Conservation (phyloP, 2,888 invertebrate genomes). For the Nesidiocoris tenuis region DNA sequence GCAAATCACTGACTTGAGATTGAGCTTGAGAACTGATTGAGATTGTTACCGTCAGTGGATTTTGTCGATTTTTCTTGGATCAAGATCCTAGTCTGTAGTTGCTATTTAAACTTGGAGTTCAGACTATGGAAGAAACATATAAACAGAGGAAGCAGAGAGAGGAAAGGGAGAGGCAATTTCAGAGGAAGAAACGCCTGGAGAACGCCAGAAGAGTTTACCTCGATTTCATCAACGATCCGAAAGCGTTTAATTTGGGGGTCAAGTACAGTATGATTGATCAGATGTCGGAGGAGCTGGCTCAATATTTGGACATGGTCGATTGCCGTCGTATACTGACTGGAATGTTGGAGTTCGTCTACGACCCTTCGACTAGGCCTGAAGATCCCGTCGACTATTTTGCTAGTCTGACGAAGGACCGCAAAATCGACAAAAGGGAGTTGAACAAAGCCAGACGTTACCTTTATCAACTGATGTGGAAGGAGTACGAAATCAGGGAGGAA, state of each 20-base stretch:
- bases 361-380: slow-evolving; percentile 26
- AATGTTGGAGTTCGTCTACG: slow-evolving; percentile 35
- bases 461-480: slow-evolving; percentile 32
- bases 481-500: slow-evolving; percentile 36
- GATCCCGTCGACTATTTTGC: slow-evolving; percentile 37
- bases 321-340: slow-evolving; percentile 11
- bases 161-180: slow-evolving; percentile 19
- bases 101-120: too few species aligned
- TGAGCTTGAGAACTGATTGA: too few species aligned
- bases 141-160: slow-evolving; percentile 21
- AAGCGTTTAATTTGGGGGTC: slow-evolving; percentile 18
- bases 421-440: slow-evolving; percentile 33
- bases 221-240: slow-evolving; percentile 28
- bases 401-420: slow-evolving; percentile 31
- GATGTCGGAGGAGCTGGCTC: slow-evolving; percentile 21
- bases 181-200: slow-evolving; percentile 21
- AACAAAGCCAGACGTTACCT: slow-evolving; percentile 29
- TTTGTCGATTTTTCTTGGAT: too few species aligned
- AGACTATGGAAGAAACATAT: slow-evolving; percentile 14
- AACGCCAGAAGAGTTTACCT: slow-evolving; percentile 9
- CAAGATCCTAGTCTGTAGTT: too few species aligned
- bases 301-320: slow-evolving; percentile 27
- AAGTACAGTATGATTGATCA: slow-evolving; percentile 25
- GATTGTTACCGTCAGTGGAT: too few species aligned
- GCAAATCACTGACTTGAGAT: too few species aligned